These are phyloP conservation scores for Bolborhynchus lineola DNA, from an alignment of 2,113 vertebrate species.

Conservation along the genomic window DNA sequence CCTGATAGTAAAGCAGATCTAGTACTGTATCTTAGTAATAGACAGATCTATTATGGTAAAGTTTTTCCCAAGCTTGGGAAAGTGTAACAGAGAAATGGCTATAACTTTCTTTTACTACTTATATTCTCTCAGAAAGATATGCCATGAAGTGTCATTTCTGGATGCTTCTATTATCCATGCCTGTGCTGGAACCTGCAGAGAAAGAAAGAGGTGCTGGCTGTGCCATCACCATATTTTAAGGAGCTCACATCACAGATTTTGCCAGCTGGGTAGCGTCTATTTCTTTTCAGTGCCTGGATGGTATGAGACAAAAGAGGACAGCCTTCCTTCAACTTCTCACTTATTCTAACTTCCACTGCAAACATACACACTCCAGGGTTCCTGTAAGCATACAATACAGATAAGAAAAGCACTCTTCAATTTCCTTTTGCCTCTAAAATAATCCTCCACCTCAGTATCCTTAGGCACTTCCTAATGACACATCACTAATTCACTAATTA, in stretches of 20 bases:
- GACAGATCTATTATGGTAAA: neutral
- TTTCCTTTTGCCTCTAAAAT: neutral
- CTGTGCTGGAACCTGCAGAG: neutral
- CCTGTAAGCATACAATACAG: neutral
- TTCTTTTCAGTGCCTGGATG: neutral
- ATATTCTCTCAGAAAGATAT: neutral
- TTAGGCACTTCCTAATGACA: slow-evolving; percentile 1
- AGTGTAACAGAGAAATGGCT: neutral
- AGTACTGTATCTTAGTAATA: neutral
- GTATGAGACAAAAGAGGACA: neutral
- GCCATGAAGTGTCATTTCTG: neutral
- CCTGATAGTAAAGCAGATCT: neutral
- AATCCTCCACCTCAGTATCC: neutral
- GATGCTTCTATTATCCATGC: neutral
- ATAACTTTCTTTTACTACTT: neutral
- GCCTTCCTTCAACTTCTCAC: neutral
- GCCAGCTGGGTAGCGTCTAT: neutral
- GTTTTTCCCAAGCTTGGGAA: neutral
- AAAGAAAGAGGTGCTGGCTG: neutral
- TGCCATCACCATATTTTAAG: neutral
- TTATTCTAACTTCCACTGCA: neutral
- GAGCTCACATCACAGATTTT: neutral
- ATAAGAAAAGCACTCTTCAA: rapidly evolving
- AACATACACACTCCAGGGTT: neutral
- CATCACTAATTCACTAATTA: neutral